phyloP scores from a whole-genome alignment of 2,113 vertebrate species.

The Lepus americanus region DNA sequence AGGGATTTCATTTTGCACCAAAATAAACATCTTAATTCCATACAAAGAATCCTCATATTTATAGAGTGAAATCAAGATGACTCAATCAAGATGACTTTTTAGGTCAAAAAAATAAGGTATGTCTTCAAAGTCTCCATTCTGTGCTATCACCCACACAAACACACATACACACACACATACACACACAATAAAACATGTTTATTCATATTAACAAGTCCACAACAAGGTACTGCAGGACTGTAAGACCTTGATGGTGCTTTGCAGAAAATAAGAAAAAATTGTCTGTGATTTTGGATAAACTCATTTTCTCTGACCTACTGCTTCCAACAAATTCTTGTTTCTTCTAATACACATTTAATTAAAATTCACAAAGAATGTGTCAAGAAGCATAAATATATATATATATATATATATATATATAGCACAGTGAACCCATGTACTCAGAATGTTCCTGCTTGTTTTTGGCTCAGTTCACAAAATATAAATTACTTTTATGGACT shows the following conservation, averaged over 20 bases:
- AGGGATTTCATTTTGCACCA: no score
- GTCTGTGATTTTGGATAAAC: conserved; percentile 31
- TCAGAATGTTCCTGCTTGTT: conserved; percentile 52
- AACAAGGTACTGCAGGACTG: conserved; percentile 89
- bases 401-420: conserved; percentile 67
- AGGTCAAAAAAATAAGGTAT: background rate
- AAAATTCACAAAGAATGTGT: conserved; percentile 70
- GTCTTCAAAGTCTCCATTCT: background rate
- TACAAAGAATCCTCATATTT: conserved; percentile 4
- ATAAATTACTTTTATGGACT: conserved; percentile 17
- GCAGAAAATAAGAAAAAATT: conserved; percentile 65
- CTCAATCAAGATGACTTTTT: conserved; percentile 46
- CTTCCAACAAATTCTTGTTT: conserved; percentile 66
- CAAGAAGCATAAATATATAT: conserved; percentile 69
- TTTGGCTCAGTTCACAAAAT: conserved; percentile 61
- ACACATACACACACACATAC: background rate
- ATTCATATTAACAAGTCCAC: conserved; percentile 18
- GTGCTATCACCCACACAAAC: background rate
- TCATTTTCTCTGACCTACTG: conserved; percentile 57
- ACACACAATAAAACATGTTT: no score
- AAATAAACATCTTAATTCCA: no score
- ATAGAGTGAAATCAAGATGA: conserved; percentile 66
- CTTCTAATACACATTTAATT: conserved; percentile 81
- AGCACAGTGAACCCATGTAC: conserved; percentile 77
- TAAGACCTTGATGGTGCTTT: conserved; percentile 89